Base-by-base conservation (phyloP, 2,113 vertebrate genomes). In the Mastomys natalensis region DNA sequence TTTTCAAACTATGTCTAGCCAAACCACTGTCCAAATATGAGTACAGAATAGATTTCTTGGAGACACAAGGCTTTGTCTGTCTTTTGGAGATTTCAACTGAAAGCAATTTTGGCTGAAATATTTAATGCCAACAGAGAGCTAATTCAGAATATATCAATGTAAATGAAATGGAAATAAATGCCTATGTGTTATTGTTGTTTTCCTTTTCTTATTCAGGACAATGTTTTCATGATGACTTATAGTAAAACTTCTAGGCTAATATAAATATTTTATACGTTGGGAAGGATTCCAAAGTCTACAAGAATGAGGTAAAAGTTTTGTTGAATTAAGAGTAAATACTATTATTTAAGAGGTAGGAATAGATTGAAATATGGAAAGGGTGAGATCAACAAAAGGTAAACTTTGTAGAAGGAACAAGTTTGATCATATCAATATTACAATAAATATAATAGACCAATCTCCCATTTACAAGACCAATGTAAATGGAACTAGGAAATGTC, bases 391-490 rank as follows among this genome's bases (percentile, higher is more conserved):
- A 87, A 72, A 73, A 60, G 73, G n/a, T 72, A 93, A 82, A 85
- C 66, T 73, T n/a, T 84, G 21, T 78, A 3, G 8, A 77, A 90
- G 2, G 5, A 77, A 43, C 31, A 72, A 15, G 1, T 91, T 86
- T 72, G 84, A 91, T 72, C 70, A 62, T 45, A 88, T 86, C 26
- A 81, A 64, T 82, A 85, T 82, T 78, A 93, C 34, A 93, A 73
- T 86, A 87, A 97, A 64, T 94, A 58, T 86, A 91, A 87, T 51
- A 91, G 70, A 73, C 24, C 48, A 93, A 97, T 64, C 51, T 88
- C 17, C 22, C 3, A 53, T 72, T 85, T 82, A 87, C 0, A 92
- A 82, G 90, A 48, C 12, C 91, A 86, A 89, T 40, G 26, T 55
- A 76, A 40, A 53, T 86, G 53, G 13, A n/a, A 73, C 22, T 72